Conservation (phyloP, 2,113 vertebrate species). For the Papio anubis region DNA sequence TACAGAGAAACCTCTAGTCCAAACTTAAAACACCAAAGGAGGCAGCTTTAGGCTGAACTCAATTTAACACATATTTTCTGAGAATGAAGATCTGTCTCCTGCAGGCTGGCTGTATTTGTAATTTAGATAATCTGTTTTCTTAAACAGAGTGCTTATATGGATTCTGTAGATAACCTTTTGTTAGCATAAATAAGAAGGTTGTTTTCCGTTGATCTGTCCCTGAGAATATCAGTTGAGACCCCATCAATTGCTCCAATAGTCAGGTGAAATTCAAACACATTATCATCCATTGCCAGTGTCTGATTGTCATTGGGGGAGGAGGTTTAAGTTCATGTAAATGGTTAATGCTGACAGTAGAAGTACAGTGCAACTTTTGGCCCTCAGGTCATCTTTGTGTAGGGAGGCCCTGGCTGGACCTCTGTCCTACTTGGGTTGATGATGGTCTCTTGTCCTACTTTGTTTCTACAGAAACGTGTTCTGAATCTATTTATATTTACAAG, state of each 20-base stretch:
- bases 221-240: conserved; percentile 5
- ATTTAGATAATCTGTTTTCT: conserved; percentile 8
- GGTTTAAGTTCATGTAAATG: neutral
- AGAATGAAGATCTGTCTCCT: neutral
- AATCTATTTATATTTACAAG: neutral
- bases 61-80: neutral
- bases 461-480: neutral
- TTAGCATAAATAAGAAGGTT: neutral
- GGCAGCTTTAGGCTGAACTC: too few relatives aligned
- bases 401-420: neutral
- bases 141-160: neutral
- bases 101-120: neutral
- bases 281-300: neutral
- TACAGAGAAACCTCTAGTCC: too few relatives aligned
- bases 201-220: neutral
- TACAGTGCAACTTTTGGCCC: neutral
- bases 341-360: neutral
- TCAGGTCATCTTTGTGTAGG: neutral
- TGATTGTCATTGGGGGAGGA: neutral
- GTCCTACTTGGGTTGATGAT: neutral
- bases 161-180: neutral
- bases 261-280: conserved; percentile 9
- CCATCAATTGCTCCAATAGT: neutral
- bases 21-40: too few relatives aligned
- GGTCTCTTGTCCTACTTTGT: neutral